Conservation (phyloP, 2,797 vertebrate species). For the Microchirus variegatus region DNA sequence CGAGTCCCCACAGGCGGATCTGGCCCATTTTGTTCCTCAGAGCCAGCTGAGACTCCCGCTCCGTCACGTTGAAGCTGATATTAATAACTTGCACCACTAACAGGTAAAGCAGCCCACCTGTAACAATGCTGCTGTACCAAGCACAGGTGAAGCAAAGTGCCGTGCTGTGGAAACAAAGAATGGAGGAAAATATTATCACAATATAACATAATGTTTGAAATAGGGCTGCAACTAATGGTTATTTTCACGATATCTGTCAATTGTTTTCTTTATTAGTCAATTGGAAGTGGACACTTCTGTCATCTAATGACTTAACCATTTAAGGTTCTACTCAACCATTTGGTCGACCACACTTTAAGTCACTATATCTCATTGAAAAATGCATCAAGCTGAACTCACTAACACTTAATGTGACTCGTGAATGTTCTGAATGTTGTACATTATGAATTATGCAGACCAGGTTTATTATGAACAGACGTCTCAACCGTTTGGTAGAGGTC, state of each 20-base stretch:
- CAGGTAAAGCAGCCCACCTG: slow-evolving; percentile 89
- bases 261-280: not conserved
- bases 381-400: too few species aligned
- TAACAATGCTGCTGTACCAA: slow-evolving; percentile 94
- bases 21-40: slow-evolving; percentile 87
- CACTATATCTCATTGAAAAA: too few species aligned
- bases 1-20: slow-evolving; percentile 87
- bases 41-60: slow-evolving; percentile 91
- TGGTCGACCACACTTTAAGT: too few species aligned
- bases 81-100: slow-evolving; percentile 90
- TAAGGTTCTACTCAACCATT: too few species aligned
- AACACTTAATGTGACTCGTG: too few species aligned
- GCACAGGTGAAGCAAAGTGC: slow-evolving; percentile 95
- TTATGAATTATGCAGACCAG: too few species aligned
- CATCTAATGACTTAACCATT: too few species aligned
- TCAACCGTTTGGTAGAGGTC: too few species aligned
- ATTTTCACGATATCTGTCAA: not conserved
- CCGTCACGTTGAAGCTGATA: slow-evolving; percentile 95
- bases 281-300: too few species aligned
- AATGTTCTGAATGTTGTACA: too few species aligned
- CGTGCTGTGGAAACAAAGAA: slow-evolving; percentile 77
- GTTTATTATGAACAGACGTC: too few species aligned
- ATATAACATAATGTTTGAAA: not conserved
- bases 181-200: not conserved
- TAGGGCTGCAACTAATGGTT: not conserved